These are phyloP conservation scores for Gila robusta DNA, from an alignment of 2,797 vertebrate genomes.

Conservation along the genomic window DNA sequence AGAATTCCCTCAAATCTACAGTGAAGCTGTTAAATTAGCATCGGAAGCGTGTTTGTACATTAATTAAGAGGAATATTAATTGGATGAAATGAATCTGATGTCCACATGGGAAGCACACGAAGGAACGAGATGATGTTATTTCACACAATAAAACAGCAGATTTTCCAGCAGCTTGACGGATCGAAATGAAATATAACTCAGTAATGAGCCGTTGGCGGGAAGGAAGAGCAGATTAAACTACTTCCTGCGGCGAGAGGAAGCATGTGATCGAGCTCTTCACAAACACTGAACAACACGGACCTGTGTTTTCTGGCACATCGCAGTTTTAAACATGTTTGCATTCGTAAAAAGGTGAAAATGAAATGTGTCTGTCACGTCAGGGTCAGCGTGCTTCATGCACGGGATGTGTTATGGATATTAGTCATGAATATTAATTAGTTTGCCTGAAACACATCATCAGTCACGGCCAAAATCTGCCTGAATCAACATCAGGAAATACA, in stretches of 20 bases:
- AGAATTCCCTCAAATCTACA: not conserved
- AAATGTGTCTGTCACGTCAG: too few relatives aligned
- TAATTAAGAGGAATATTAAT: conserved; percentile 63
- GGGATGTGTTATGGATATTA: not conserved
- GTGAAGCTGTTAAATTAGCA: conserved; percentile 53
- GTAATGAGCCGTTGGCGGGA: conserved; percentile 70
- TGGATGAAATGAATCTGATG: conserved; percentile 40
- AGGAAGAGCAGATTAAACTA: not conserved
- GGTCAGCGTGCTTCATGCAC: too few relatives aligned
- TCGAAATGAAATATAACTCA: conserved; percentile 78
- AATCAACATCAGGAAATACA: too few relatives aligned
- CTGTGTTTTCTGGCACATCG: too few relatives aligned
- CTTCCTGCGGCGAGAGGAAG: not conserved
- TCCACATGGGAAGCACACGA: too few relatives aligned
- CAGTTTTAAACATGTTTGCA: too few relatives aligned
- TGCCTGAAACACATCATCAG: not conserved
- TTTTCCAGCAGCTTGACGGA: conserved; percentile 71
- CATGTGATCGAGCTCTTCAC: too few relatives aligned
- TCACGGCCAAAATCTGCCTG: too few relatives aligned
- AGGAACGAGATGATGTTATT: conserved; percentile 59
- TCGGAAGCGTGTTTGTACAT: conserved; percentile 53
- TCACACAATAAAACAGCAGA: conserved; percentile 59
- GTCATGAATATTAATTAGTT: not conserved
- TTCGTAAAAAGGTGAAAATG: too few relatives aligned
- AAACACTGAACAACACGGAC: too few relatives aligned